phyloP scores from a whole-genome alignment of 2,113 vertebrate genomes.

The Phaethornis superciliosus region DNA sequence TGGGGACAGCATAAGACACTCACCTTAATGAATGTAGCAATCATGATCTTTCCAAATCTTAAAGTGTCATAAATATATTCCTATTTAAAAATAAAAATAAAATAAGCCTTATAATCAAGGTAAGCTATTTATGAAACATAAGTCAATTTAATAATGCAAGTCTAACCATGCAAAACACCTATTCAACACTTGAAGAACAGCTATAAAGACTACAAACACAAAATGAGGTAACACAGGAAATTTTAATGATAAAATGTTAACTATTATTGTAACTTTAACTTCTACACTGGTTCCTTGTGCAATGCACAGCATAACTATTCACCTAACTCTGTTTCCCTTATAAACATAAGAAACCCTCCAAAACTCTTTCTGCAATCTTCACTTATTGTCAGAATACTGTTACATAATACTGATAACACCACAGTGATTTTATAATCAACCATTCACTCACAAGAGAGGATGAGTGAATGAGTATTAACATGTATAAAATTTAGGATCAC shows the following conservation, averaged over 20 bases:
- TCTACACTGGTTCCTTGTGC: neutral
- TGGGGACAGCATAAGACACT: neutral
- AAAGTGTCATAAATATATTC: neutral
- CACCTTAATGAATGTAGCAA: neutral
- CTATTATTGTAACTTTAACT: neutral
- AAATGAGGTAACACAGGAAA: neutral
- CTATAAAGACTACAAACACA: neutral
- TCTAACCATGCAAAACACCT: neutral
- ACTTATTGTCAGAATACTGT: neutral
- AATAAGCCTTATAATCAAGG: neutral
- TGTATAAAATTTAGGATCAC: neutral
- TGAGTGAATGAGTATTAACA: neutral
- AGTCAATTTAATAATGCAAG: neutral
- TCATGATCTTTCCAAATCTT: neutral
- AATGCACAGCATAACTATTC: neutral
- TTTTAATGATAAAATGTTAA: neutral
- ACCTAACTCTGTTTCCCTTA: neutral
- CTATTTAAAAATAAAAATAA: neutral
- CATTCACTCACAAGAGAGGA: neutral
- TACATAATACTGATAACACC: neutral
- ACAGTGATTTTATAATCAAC: neutral
- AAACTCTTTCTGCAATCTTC: neutral
- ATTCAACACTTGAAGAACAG: neutral
- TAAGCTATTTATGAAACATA: neutral
- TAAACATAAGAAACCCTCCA: neutral